These are phyloP conservation scores for Leptatherina wallacei DNA, from an alignment of 2,797 vertebrate genomes.

Conservation along the genomic window DNA sequence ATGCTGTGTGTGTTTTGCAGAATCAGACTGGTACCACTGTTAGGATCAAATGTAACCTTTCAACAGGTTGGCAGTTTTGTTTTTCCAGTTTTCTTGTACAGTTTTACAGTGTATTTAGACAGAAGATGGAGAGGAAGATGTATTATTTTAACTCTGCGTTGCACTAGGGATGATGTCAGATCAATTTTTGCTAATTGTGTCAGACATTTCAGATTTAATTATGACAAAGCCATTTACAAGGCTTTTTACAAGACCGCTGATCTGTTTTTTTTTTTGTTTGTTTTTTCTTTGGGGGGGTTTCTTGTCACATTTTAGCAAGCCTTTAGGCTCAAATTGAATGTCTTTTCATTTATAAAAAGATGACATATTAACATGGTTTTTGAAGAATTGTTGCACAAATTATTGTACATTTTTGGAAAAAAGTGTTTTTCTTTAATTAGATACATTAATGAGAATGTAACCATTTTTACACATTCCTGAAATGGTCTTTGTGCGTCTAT, in stretches of 20 bases:
- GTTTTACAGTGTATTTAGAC: background rate
- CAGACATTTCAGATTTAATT: conserved; percentile 2
- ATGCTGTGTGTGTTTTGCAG: background rate
- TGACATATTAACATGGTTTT: background rate
- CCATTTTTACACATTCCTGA: background rate
- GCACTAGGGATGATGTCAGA: conserved; percentile 28
- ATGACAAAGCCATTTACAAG: background rate
- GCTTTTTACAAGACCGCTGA: background rate
- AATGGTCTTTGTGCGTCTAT: background rate
- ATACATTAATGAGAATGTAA: background rate
- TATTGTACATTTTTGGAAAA: background rate
- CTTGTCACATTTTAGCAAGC: background rate
- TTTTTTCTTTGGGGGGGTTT: no score
- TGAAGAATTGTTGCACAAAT: background rate
- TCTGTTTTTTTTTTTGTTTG: background rate
- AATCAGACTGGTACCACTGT: background rate
- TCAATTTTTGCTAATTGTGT: conserved; percentile 2
- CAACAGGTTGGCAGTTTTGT: background rate
- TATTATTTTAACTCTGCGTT: conserved; percentile 5
- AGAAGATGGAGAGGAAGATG: background rate
- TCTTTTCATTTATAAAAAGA: background rate
- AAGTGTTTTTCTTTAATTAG: background rate
- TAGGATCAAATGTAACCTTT: background rate
- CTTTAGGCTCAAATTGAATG: background rate
- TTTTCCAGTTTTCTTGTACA: conserved; percentile 9